Base-by-base conservation (phyloP, 2,797 vertebrate species). In the Syncerus caffer region DNA sequence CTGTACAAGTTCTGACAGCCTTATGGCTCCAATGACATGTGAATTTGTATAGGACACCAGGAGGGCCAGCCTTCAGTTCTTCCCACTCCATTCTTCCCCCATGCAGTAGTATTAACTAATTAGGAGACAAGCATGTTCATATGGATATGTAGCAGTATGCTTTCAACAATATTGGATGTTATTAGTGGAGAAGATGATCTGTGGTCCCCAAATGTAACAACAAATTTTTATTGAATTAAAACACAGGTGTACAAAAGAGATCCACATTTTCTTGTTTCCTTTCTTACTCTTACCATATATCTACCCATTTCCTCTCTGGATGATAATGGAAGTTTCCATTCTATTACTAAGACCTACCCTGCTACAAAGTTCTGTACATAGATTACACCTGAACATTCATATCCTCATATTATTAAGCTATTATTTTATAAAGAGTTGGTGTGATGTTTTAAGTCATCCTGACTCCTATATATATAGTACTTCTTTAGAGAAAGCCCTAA, bases 311-410 rank as follows among this genome's bases (percentile, higher is more conserved):
- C 80, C 12, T 78, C 62, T 82, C 15, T n/a, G 23, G 1, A 83
- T 82, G 4, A 6, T 11, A 19, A 3, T 25, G 4, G 27, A 74
- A 27, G 17, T 79, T 95, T 42, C 79, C 51, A 67, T 85, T n/a
- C 23, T 10, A 67, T 38, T 19, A 85, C 1, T 6, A 76, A 19
- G 2, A 1, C 2, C 6, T 17, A 55, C 2, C 1, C 0, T 57
- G 4, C 11, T 53, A 15, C 8, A 95, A 50, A 60, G 60, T 86
- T 92, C 23, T 87, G 0, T 55, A 27, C 6, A 3, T 57, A 1
- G 17, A 23, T 78, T n/a, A 38, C 21, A 45, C 13, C 15, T 88
- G 6, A 25, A 83, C 21, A 80, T 55, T 79, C 42, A 50, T 4
- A 47, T 34, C 16, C 7, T 98, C 15, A 4, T 19, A 82, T 83